Conservation (phyloP, 2,797 vertebrate species). For the Xiphophorus birchmanni region DNA sequence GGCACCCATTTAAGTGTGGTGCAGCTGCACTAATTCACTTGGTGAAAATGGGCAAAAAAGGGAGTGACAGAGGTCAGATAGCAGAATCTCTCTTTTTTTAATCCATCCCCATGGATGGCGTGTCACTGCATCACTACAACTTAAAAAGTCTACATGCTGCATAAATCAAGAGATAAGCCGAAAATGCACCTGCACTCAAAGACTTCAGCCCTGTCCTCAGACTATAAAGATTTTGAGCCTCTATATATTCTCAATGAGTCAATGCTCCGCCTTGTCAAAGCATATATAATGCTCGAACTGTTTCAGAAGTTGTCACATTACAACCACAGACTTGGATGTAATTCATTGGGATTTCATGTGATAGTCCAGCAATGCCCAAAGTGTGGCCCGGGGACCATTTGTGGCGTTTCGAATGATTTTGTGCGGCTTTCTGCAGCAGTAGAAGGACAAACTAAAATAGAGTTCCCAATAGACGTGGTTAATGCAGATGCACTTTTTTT, state of each 20-base stretch:
- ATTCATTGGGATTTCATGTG: neutral
- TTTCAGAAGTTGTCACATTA: neutral
- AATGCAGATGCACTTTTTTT: neutral
- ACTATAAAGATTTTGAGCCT: neutral
- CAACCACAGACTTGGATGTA: neutral
- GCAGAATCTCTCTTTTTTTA: slow-evolving; percentile 66
- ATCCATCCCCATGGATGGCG: slow-evolving; percentile 72
- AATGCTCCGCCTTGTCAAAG: neutral
- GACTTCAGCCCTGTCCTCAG: neutral
- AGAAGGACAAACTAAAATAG: neutral
- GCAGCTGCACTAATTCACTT: slow-evolving; percentile 88
- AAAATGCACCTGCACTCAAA: slow-evolving; percentile 60
- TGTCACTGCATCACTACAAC: slow-evolving; percentile 63
- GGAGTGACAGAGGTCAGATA: slow-evolving; percentile 79
- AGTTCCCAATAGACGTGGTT: neutral
- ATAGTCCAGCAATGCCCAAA: neutral
- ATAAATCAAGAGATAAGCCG: slow-evolving; percentile 31
- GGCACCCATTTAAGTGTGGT: slow-evolving; percentile 84
- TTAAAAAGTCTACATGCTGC: slow-evolving; percentile 33
- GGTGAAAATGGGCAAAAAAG: slow-evolving; percentile 77
- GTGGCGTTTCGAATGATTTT: neutral
- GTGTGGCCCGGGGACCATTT: neutral
- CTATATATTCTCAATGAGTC: neutral
- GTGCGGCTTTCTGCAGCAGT: neutral
- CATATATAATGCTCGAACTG: neutral